Percentiles rank a stretch among this genome's conserved stretches.
These are phyloP conservation scores for Paragorgia papillata DNA, from an alignment of 92 coral and sea anemone genomes.

Conservation along the genomic window DNA sequence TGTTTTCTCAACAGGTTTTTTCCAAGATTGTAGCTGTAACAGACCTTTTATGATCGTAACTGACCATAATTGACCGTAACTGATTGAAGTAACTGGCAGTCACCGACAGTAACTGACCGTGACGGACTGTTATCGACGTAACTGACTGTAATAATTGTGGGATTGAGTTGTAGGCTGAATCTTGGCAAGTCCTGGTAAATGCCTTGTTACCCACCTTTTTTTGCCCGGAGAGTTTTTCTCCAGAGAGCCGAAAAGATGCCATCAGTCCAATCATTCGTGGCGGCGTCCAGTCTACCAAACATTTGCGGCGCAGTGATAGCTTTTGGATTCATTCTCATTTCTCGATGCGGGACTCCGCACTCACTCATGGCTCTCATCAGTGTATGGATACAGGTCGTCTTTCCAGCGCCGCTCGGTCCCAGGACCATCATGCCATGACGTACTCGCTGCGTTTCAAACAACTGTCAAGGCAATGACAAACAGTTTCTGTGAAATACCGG, in stretches of 20 bases:
- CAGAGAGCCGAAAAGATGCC: constrained; percentile 86
- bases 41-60: too few relatives aligned
- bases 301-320: constrained; percentile 94
- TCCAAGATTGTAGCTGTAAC: too few relatives aligned
- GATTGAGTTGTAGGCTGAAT: too few relatives aligned
- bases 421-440: constrained; percentile 98
- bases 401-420: constrained; percentile 92
- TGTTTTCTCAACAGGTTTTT: too few relatives aligned
- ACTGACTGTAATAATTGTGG: too few relatives aligned
- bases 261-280: constrained; percentile 90
- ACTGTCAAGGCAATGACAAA: constrained; percentile 45
- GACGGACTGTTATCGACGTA: too few relatives aligned
- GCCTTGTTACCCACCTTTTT: constrained; percentile 89
- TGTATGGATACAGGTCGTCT: constrained; percentile 79
- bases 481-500: too few relatives aligned
- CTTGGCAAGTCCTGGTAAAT: too few relatives aligned
- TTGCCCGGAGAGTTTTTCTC: constrained; percentile 89
- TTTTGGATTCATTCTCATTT: constrained; percentile 92
- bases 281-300: constrained; percentile 84
- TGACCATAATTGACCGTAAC: too few relatives aligned
- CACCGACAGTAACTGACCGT: too few relatives aligned
- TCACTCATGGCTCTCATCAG: constrained; percentile 91
- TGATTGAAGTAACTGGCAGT: too few relatives aligned
- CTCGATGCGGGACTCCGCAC: constrained; percentile 82
- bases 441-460: constrained; percentile 89